These are phyloP conservation scores for Crypturellus tataupa DNA, from an alignment of 2,797 vertebrate genomes.

Conservation along the genomic window DNA sequence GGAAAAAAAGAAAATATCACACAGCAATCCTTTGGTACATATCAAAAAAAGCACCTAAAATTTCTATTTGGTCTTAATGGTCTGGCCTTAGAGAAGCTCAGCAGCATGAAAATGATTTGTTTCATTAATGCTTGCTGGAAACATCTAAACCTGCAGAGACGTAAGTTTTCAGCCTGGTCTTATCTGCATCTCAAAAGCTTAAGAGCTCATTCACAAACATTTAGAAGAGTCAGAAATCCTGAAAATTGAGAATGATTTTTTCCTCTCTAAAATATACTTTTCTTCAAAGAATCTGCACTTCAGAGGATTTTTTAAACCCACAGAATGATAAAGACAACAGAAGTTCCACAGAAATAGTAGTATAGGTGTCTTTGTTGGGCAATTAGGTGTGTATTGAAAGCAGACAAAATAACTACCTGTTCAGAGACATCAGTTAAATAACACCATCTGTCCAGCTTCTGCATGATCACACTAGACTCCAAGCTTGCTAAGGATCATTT, in stretches of 20 bases:
- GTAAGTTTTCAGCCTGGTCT: neutral
- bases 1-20: neutral
- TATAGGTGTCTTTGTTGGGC: neutral
- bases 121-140: neutral
- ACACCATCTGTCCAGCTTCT: neutral
- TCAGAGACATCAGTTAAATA: neutral
- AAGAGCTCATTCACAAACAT: neutral
- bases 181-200: neutral
- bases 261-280: neutral
- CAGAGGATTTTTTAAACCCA: neutral
- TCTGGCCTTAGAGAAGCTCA: neutral
- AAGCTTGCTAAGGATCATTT: neutral
- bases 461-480: neutral
- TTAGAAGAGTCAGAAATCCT: neutral
- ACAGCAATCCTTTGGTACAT: neutral
- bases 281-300: neutral
- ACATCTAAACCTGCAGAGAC: neutral
- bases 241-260: neutral
- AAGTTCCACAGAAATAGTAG: neutral
- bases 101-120: neutral
- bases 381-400: rapidly evolving
- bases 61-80: neutral
- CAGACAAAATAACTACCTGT: neutral
- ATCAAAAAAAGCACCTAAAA: neutral
- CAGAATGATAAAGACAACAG: neutral